These are phyloP conservation scores for Danio aesculapii DNA, from an alignment of 2,797 vertebrate genomes.

Conservation along the genomic window DNA sequence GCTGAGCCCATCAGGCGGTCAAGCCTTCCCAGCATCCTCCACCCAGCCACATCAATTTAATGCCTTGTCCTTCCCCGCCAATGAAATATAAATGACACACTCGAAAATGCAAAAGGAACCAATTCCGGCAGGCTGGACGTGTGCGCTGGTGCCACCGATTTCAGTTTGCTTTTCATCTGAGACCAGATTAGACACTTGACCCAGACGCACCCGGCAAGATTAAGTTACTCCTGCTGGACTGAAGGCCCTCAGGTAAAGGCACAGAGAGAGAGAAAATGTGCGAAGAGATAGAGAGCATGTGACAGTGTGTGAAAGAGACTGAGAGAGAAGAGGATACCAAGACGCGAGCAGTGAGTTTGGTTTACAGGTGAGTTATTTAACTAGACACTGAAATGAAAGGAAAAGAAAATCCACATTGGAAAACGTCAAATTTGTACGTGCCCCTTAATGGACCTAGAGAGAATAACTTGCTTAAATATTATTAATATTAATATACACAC, in stretches of 20 bases:
- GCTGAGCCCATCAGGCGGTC: neutral
- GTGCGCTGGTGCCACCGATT: constrained; percentile 74
- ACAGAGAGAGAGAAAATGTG: constrained; percentile 17
- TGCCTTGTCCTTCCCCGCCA: constrained; percentile 53
- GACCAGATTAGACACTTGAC: constrained; percentile 76
- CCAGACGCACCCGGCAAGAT: constrained; percentile 52
- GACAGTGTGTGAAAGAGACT: constrained; percentile 26
- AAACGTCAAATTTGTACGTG: neutral
- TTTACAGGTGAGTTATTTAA: neutral
- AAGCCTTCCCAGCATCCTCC: constrained; percentile 8
- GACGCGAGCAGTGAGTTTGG: neutral
- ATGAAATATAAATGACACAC: constrained; percentile 75
- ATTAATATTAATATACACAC: too few species aligned
- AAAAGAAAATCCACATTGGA: neutral
- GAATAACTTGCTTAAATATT: too few species aligned
- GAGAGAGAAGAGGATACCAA: neutral
- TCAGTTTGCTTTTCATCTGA: constrained; percentile 80
- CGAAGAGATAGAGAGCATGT: constrained; percentile 15
- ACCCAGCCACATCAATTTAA: constrained; percentile 68
- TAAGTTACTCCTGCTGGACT: constrained; percentile 54
- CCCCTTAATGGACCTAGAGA: neutral
- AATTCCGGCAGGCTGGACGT: constrained; percentile 72
- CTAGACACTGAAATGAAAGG: neutral
- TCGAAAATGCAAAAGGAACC: constrained; percentile 70
- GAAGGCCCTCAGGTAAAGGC: constrained; percentile 22